A percentile compares a stretch with the other conserved stretches of the same genome.
Conservation (phyloP, 2,797 vertebrate genomes). For the Tarsius wallacei region DNA sequence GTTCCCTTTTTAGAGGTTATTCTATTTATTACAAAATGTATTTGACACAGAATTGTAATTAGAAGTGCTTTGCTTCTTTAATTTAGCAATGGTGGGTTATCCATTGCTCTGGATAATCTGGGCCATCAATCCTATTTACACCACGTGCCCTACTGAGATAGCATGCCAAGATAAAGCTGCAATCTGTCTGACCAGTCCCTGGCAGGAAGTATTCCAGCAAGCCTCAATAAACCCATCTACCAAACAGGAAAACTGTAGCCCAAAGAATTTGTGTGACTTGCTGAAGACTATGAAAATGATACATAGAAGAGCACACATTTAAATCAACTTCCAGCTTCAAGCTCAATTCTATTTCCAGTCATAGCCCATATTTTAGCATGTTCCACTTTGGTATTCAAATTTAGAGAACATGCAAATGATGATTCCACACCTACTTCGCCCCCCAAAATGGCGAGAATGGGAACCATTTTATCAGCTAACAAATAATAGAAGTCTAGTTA, state of each 20-base stretch:
- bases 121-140: fast-evolving
- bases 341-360: not conserved
- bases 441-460: not conserved
- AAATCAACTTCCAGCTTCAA: not conserved
- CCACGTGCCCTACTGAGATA: not conserved
- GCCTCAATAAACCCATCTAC: not conserved
- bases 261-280: not conserved
- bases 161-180: not conserved
- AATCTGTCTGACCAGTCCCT: not conserved
- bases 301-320: not conserved
- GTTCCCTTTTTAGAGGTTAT: not conserved
- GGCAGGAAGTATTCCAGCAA: not conserved
- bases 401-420: not conserved
- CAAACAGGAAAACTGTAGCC: not conserved
- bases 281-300: not conserved
- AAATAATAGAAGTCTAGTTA: not conserved
- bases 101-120: not conserved
- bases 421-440: not conserved
- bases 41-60: not conserved
- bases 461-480: slow-evolving; percentile 4
- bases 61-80: not conserved
- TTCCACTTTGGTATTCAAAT: not conserved
- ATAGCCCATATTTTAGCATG: not conserved
- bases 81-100: not conserved
- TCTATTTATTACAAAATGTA: not conserved